Evolutionary conservation across 2,888 invertebrate species (phyloP).

Genomic region (Chironomus tentans): DNA sequence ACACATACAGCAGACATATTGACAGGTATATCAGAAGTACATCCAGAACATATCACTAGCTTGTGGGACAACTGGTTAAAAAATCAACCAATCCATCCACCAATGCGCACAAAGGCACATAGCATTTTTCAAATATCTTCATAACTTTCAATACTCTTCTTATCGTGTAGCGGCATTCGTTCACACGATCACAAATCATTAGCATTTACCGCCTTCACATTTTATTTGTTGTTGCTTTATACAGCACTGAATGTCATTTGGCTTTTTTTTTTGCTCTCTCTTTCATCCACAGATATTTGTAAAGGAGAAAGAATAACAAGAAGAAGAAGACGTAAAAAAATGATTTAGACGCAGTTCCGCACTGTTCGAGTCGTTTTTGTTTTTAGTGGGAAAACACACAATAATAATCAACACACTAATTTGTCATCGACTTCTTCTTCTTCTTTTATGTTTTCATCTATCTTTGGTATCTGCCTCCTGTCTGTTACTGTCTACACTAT

Average conservation of each 20-base stretch:
- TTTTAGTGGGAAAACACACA: not conserved
- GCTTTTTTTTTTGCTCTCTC: not conserved
- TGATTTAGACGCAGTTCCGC: slow-evolving; percentile 10
- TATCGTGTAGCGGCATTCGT: not conserved
- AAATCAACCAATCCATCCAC: too few species aligned
- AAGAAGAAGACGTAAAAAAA: not conserved
- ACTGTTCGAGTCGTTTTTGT: not conserved
- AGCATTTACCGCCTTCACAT: slow-evolving; percentile 18
- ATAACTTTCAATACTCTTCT: too few species aligned
- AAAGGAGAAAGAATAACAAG: not conserved
- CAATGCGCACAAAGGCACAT: too few species aligned
- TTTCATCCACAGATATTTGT: not conserved
- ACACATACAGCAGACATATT: too few species aligned
- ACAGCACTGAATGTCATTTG: not conserved
- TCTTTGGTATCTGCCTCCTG: not conserved
- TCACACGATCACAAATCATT: slow-evolving; percentile 23
- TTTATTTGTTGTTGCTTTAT: not conserved
- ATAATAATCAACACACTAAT: not conserved
- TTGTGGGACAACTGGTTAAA: too few species aligned
- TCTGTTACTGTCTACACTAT: not conserved
- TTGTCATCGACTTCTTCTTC: slow-evolving; percentile 7
- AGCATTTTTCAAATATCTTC: too few species aligned
- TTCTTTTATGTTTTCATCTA: not conserved
- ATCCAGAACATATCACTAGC: too few species aligned
- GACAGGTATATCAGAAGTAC: too few species aligned